Evolutionary conservation across 1,140 invertebrate species (phyloP).

Genomic region (Aricia agestis): DNA sequence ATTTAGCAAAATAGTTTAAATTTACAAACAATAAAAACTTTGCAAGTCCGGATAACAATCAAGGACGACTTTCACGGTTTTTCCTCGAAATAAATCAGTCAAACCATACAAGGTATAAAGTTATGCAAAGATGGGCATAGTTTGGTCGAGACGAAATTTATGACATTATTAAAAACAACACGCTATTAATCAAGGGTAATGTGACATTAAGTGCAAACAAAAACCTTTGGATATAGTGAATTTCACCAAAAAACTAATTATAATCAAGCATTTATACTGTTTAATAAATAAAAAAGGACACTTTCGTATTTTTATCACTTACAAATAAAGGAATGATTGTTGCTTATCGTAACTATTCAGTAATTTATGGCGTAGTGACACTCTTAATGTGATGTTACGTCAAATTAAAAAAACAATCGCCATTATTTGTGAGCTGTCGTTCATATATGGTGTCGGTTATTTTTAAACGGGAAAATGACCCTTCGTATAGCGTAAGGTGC

Average conservation of each 20-base stretch:
- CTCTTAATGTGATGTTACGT: background rate
- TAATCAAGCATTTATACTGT: background rate
- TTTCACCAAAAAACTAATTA: background rate
- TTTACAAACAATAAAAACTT: too few species aligned
- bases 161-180: background rate
- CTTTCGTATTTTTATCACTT: conserved; percentile 1
- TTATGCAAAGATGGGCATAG: background rate
- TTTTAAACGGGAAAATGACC: background rate
- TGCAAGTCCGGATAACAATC: background rate
- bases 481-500: background rate
- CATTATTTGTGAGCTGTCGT: conserved; percentile 3
- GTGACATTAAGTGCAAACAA: background rate
- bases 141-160: background rate
- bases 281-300: background rate
- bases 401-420: conserved; percentile 1
- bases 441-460: background rate
- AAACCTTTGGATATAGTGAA: background rate
- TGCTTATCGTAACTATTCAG: background rate
- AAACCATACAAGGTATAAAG: background rate
- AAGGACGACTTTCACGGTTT: background rate
- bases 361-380: background rate
- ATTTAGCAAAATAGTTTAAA: too few species aligned
- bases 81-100: conserved; percentile 15
- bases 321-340: background rate
- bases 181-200: background rate